Conservation (phyloP, 1,140 invertebrate genomes). For the Pseudomyrmex pallidus region DNA sequence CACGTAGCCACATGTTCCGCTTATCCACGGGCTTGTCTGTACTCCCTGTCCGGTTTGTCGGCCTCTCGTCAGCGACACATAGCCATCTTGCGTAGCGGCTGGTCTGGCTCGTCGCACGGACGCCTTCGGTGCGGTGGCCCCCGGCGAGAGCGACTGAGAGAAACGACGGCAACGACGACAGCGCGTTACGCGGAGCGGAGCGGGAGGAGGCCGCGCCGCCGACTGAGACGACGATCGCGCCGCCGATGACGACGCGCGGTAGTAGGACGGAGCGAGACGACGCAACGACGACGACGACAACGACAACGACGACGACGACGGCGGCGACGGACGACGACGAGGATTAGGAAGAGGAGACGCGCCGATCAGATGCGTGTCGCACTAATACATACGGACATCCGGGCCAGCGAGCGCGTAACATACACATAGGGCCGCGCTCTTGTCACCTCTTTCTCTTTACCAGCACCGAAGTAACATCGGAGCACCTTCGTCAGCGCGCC, state of each 20-base stretch:
- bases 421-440: neutral
- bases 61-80: constrained; percentile 75
- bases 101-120: constrained; percentile 70
- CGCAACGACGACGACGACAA: constrained; percentile 8
- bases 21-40: constrained; percentile 71
- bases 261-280: constrained; percentile 39
- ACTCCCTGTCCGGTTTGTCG: constrained; percentile 69
- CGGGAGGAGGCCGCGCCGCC: constrained; percentile 21
- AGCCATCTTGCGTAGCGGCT: constrained; percentile 79
- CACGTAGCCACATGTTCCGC: constrained; percentile 78
- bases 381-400: constrained; percentile 50
- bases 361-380: constrained; percentile 62
- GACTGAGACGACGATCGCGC: constrained; percentile 13
- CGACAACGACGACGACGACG: constrained; percentile 39
- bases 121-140: constrained; percentile 73
- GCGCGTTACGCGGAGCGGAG: constrained; percentile 39
- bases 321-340: constrained; percentile 26
- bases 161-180: constrained; percentile 22
- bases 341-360: constrained; percentile 34
- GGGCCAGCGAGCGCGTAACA: constrained; percentile 11
- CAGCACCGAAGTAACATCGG: constrained; percentile 60
- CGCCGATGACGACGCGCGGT: constrained; percentile 26
- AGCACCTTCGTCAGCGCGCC: constrained; percentile 55
- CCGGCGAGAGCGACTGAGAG: constrained; percentile 67
- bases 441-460: neutral